Percentiles rank a stretch among this genome's conserved stretches.
Conservation (phyloP, 1,140 invertebrate species). For the Hylyphantes graminicola region DNA sequence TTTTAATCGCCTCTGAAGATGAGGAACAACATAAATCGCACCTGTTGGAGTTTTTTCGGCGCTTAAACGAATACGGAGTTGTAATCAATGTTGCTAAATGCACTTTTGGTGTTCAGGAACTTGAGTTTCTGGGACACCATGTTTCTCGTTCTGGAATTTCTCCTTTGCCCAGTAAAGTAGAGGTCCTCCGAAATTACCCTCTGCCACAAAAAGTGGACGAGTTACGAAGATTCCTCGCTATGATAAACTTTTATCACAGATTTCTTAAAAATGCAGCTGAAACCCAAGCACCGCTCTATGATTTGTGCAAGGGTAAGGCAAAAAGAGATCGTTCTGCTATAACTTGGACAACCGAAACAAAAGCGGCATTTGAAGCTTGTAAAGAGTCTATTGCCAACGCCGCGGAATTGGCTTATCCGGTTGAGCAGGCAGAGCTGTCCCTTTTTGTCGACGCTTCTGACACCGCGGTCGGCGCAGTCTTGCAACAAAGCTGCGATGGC, state of each 20-base stretch:
- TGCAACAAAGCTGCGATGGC: background rate
- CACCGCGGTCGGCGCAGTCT: background rate
- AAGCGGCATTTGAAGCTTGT: background rate
- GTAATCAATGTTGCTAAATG: background rate
- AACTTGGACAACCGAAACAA: background rate
- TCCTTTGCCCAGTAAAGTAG: too few relatives aligned
- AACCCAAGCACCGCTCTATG: conserved; percentile 9
- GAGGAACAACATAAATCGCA: background rate
- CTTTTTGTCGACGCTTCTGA: background rate
- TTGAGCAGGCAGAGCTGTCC: background rate
- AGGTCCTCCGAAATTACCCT: too few relatives aligned
- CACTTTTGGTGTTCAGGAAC: background rate
- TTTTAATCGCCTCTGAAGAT: background rate
- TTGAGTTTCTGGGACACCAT: background rate
- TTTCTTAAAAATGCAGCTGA: background rate
- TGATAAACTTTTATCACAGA: too few relatives aligned
- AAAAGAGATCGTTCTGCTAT: conserved; percentile 15
- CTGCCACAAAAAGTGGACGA: too few relatives aligned
- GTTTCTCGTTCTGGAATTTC: too few relatives aligned
- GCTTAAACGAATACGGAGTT: background rate
- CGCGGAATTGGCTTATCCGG: background rate
- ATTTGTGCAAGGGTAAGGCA: background rate
- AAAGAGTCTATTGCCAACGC: too few relatives aligned
- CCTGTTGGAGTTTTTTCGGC: background rate
- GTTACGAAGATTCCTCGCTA: too few relatives aligned